These are phyloP conservation scores for Gavia stellata DNA, from an alignment of 2,113 vertebrate genomes.

Conservation along the genomic window DNA sequence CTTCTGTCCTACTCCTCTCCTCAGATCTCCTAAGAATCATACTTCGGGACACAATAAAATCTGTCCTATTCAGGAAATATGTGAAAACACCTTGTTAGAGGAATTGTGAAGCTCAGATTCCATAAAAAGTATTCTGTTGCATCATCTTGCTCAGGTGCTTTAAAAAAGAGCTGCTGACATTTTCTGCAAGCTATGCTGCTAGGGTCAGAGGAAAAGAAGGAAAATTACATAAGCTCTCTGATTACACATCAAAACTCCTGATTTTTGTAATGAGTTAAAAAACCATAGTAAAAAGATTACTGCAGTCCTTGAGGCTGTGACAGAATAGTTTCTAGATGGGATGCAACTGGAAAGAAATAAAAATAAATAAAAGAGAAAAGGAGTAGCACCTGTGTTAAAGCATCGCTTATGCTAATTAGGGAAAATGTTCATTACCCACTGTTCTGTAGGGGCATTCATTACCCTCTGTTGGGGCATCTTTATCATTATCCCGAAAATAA, in stretches of 20 bases:
- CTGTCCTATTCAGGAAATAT: background rate
- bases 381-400: background rate
- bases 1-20: background rate
- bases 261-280: background rate
- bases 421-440: background rate
- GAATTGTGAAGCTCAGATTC: background rate
- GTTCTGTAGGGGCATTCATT: background rate
- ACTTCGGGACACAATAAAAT: background rate
- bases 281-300: background rate
- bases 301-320: background rate
- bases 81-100: background rate
- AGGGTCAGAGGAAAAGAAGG: background rate
- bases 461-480: background rate
- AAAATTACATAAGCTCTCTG: background rate
- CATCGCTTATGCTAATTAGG: background rate
- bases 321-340: background rate
- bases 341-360: background rate
- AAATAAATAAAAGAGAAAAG: background rate
- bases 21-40: background rate
- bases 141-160: background rate
- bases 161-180: background rate
- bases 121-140: background rate
- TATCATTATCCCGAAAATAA: background rate
- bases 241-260: background rate
- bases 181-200: background rate